A percentile compares a stretch with the other conserved stretches of the same genome.
phyloP scores from a whole-genome alignment of 2,888 invertebrate genomes.

The Halocaridina rubra region DNA sequence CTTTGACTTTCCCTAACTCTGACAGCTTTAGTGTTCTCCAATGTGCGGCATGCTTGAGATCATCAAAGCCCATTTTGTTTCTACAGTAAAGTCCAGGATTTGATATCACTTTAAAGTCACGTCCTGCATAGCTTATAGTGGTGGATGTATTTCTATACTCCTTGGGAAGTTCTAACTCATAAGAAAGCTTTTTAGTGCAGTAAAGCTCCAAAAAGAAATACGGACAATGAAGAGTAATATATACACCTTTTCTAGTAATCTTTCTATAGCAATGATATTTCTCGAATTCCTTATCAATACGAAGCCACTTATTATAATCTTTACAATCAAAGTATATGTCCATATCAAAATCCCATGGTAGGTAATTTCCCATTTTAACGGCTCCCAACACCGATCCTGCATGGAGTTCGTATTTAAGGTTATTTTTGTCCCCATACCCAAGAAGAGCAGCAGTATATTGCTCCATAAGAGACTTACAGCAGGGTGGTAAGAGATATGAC shows the following conservation, averaged over 20 bases:
- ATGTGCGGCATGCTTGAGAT: slow-evolving; percentile 66
- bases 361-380: slow-evolving; percentile 66
- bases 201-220: background rate
- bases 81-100: slow-evolving; percentile 67
- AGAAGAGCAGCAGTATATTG: slow-evolving; percentile 64
- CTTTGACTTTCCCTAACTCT: slow-evolving; percentile 32
- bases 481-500: slow-evolving; percentile 65
- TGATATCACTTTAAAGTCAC: slow-evolving; percentile 66
- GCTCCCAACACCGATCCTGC: slow-evolving; percentile 67
- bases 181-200: background rate
- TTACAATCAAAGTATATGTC: slow-evolving; percentile 65
- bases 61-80: slow-evolving; percentile 66
- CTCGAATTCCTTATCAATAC: slow-evolving; percentile 22
- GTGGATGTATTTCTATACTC: slow-evolving; percentile 64
- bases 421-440: slow-evolving; percentile 63
- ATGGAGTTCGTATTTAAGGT: slow-evolving; percentile 66
- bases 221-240: background rate
- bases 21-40: slow-evolving; percentile 64
- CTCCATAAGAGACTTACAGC: slow-evolving; percentile 65
- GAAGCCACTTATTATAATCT: slow-evolving; percentile 28
- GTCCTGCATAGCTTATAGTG: slow-evolving; percentile 65
- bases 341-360: slow-evolving; percentile 68
- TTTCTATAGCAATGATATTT: slow-evolving; percentile 17
- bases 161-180: slow-evolving; percentile 48
- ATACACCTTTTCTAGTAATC: background rate